A percentile compares a stretch with the other conserved stretches of the same genome.
phyloP scores from a whole-genome alignment of 2,113 vertebrate species.

The Actinemys pallida region DNA sequence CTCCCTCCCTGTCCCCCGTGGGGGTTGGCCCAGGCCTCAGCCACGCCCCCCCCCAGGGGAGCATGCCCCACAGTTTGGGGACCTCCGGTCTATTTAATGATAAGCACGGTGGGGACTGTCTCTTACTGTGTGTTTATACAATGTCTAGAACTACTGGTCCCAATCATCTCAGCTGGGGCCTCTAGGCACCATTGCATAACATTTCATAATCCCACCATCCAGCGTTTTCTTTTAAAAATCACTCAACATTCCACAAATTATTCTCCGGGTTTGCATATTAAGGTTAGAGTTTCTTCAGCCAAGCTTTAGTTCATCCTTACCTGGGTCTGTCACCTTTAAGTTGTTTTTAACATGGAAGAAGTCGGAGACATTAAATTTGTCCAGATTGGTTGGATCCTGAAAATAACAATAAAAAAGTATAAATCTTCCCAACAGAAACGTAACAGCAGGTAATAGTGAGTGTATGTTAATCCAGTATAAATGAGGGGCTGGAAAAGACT shows the following conservation, averaged over 20 bases:
- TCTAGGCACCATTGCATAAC: neutral
- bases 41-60: too few relatives aligned
- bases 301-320: constrained; percentile 73
- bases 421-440: neutral
- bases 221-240: neutral
- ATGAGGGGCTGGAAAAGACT: neutral
- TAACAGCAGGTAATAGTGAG: neutral
- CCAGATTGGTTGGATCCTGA: constrained; percentile 95
- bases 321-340: constrained; percentile 92
- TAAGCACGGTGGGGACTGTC: neutral
- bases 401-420: neutral
- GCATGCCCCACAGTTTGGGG: too few relatives aligned
- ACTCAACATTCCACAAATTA: rapidly evolving
- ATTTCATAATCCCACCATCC: neutral
- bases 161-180: neutral
- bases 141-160: neutral
- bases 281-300: neutral
- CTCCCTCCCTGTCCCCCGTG: too few relatives aligned
- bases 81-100: neutral
- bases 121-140: neutral
- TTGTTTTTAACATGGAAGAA: constrained; percentile 98
- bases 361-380: constrained; percentile 97
- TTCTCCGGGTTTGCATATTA: neutral
- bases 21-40: too few relatives aligned
- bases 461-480: neutral